Evolutionary conservation across 2,113 vertebrate genomes (phyloP).

Genomic region (Climacteris rufus): DNA sequence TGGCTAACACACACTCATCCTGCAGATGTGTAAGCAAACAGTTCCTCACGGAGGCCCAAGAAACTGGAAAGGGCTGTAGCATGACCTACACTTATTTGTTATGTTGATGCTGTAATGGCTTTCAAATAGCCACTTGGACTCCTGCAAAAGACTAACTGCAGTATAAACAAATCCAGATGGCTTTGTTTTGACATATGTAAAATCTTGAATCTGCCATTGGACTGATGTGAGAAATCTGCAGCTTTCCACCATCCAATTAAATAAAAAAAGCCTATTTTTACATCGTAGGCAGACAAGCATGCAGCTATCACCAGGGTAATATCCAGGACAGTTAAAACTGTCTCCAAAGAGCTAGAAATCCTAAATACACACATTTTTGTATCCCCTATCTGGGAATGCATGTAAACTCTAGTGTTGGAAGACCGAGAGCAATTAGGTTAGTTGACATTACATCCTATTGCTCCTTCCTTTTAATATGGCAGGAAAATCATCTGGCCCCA

Average conservation of each 20-base stretch:
- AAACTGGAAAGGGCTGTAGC: neutral
- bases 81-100: neutral
- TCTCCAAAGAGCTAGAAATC: neutral
- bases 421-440: neutral
- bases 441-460: neutral
- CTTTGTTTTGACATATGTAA: constrained; percentile 31
- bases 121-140: neutral
- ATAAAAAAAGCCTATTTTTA: constrained; percentile 17
- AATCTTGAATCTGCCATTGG: neutral
- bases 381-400: neutral
- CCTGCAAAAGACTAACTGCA: constrained; percentile 5
- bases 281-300: neutral
- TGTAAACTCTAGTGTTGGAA: neutral
- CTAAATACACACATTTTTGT: neutral
- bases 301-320: neutral
- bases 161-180: constrained; percentile 40
- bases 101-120: neutral
- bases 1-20: neutral
- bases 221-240: constrained; percentile 14
- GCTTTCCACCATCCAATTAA: neutral
- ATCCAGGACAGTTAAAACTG: neutral
- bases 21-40: neutral
- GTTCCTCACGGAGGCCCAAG: rapidly evolving
- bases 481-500: neutral
- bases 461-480: neutral